Evolutionary conservation across 2,888 invertebrate species (phyloP).

Genomic region (Drosophila koepferae): DNA sequence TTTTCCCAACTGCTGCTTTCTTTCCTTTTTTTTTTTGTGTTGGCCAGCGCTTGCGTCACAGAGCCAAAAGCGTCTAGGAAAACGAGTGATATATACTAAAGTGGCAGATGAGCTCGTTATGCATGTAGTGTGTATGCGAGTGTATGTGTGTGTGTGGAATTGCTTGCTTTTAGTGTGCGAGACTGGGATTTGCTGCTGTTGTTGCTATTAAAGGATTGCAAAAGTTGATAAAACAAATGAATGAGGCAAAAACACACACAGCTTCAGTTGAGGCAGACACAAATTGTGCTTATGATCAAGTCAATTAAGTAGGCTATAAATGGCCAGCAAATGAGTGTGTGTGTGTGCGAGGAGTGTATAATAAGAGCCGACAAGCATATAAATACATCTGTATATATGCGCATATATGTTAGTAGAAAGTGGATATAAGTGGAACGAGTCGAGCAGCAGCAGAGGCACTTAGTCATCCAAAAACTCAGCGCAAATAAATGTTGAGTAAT

Average conservation of each 20-base stretch:
- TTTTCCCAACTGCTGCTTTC: slow-evolving; percentile 21
- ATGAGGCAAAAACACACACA: slow-evolving; percentile 29
- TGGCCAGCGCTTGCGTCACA: slow-evolving; percentile 66
- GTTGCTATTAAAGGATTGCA: slow-evolving; percentile 49
- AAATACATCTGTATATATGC: slow-evolving; percentile 10
- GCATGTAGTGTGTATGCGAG: slow-evolving; percentile 11
- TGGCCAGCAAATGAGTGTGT: slow-evolving; percentile 16
- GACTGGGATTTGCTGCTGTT: slow-evolving; percentile 36
- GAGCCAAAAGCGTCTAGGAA: slow-evolving; percentile 50
- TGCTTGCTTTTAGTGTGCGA: slow-evolving; percentile 54
- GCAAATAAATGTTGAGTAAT: slow-evolving; percentile 68
- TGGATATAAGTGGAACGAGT: slow-evolving; percentile 41
- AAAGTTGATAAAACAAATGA: slow-evolving; percentile 55
- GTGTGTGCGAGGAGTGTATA: slow-evolving; percentile 25
- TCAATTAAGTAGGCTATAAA: slow-evolving; percentile 42
- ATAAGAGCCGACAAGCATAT: slow-evolving; percentile 43
- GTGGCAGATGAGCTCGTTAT: slow-evolving; percentile 42
- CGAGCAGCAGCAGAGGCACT: slow-evolving; percentile 47
- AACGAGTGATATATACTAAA: slow-evolving; percentile 54
- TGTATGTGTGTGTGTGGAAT: slow-evolving; percentile 19
- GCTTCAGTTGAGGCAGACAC: not conserved
- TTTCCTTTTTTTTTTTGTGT: slow-evolving; percentile 24
- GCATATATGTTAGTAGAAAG: slow-evolving; percentile 7
- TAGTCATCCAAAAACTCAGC: slow-evolving; percentile 66
- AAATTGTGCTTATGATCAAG: slow-evolving; percentile 45